phyloP scores from a whole-genome alignment of 2,797 vertebrate species.

The Melanogrammus aeglefinus region DNA sequence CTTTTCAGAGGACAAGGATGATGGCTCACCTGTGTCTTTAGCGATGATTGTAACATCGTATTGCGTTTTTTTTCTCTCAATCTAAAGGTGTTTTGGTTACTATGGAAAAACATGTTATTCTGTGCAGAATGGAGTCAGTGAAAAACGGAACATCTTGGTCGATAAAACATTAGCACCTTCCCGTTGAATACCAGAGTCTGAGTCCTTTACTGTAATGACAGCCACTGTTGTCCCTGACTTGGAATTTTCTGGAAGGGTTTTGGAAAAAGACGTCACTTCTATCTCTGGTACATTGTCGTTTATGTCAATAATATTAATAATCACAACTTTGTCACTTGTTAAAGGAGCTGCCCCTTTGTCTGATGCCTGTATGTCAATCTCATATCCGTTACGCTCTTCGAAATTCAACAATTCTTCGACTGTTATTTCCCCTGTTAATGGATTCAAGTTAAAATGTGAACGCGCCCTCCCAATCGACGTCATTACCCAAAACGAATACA shows the following conservation, averaged over 20 bases:
- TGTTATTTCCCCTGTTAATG: neutral
- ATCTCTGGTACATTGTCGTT: slow-evolving; percentile 72
- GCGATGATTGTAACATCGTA: slow-evolving; percentile 49
- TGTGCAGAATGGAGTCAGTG: slow-evolving; percentile 45
- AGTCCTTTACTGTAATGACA: slow-evolving; percentile 51
- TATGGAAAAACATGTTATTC: slow-evolving; percentile 53
- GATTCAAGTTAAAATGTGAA: neutral
- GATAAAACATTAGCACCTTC: slow-evolving; percentile 47
- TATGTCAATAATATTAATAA: slow-evolving; percentile 51
- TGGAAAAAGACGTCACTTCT: slow-evolving; percentile 68
- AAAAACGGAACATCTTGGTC: slow-evolving; percentile 43
- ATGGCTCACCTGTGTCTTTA: slow-evolving; percentile 53
- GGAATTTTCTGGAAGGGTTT: slow-evolving; percentile 64
- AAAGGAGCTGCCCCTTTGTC: slow-evolving; percentile 39
- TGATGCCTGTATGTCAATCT: slow-evolving; percentile 25
- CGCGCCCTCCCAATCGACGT: too few relatives aligned
- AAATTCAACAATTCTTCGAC: neutral
- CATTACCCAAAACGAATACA: too few relatives aligned
- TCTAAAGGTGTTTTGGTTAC: slow-evolving; percentile 43
- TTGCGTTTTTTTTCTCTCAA: slow-evolving; percentile 48
- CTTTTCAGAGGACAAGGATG: slow-evolving; percentile 48
- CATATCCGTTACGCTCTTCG: neutral
- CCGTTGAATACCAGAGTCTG: slow-evolving; percentile 60
- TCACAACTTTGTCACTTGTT: slow-evolving; percentile 37
- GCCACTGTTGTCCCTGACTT: slow-evolving; percentile 60